Percentiles rank a stretch among this genome's conserved stretches.
phyloP scores from a whole-genome alignment of 1,140 invertebrate genomes.

The Macrobrachium nipponense region DNA sequence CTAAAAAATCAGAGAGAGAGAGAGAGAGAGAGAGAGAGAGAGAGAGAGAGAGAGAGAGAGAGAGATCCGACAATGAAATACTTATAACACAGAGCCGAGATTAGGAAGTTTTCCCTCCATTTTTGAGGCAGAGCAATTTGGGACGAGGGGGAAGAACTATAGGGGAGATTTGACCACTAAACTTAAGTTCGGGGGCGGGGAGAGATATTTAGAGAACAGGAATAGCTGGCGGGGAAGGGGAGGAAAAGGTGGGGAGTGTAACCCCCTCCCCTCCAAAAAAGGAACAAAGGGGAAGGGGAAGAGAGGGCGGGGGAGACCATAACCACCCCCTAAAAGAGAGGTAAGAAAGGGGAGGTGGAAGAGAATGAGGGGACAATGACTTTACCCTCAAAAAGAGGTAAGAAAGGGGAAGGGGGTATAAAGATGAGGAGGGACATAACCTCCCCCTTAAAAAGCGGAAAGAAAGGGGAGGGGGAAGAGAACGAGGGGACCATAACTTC shows the following conservation, averaged over 20 bases:
- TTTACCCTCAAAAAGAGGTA: neutral
- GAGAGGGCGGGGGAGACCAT: neutral
- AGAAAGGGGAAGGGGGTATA: neutral
- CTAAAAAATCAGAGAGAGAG: too few relatives aligned
- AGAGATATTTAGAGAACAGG: neutral
- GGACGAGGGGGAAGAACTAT: neutral
- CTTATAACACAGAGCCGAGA: too few relatives aligned
- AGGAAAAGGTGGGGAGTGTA: neutral
- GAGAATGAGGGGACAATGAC: neutral
- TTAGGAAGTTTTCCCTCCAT: too few relatives aligned
- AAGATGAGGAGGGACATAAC: neutral
- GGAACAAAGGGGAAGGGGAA: neutral
- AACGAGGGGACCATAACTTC: neutral
- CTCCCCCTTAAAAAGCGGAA: neutral
- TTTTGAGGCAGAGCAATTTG: too few relatives aligned
- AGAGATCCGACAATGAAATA: too few relatives aligned
- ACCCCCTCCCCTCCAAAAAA: neutral
- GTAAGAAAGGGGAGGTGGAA: neutral
- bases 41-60: too few relatives aligned
- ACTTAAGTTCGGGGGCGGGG: neutral
- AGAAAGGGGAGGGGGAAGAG: neutral
- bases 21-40: too few relatives aligned
- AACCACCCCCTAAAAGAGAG: constrained; percentile 3
- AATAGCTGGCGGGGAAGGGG: neutral
- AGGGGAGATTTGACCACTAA: neutral